Evolutionary conservation across 2,113 vertebrate species (phyloP), one percentile per base, ranked within the genome.

Genomic region (Aspiorhynchus laticeps): DNA sequence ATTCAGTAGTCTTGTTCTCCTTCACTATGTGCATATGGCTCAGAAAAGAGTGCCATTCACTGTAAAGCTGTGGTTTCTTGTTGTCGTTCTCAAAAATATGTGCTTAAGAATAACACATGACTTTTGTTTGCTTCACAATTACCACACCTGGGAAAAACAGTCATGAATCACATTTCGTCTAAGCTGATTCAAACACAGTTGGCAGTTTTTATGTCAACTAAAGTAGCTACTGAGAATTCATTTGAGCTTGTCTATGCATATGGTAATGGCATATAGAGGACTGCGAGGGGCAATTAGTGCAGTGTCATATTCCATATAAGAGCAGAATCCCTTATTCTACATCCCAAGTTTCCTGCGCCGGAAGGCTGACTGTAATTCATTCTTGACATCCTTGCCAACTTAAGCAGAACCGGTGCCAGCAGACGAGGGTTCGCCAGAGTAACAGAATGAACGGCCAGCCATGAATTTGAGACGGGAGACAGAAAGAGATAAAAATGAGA

Each of bases 341-440:
- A 82, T 59, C 19, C 80, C 12, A 51, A 77, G 59, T 67, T 83
- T 74, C n/a, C 71, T 67, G 71, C 31, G 2, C 80, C 53, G 59
- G 80, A 65, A 65, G 43, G 28, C 56, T 65, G 19, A 51, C 56
- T 76, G 80, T 83, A 76, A 83, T 31, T 87, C 80, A 83, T 65
- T 83, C 86, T 67, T 48, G 73, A 87, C 71, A 3, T 83, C 43
- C 73, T 77, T 87, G 86, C 80, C 86, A 87, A 78, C 80, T 87
- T 76, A 83, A 83, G 86, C 80, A 87, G 56, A 87, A 83, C 56
- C 12, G 31, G 33, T 77, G 76, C 71, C 86, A 87, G 86, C 14
- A 83, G 80, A 46, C 46, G 48, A 77, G 73, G 80, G 46, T 67
- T 87, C 9, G 80, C 59, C 43, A 87, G 71, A 83, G 67, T 77